A percentile compares a stretch with the other conserved stretches of the same genome.
phyloP scores from a whole-genome alignment of 2,113 vertebrate genomes.

The Channa argus region DNA sequence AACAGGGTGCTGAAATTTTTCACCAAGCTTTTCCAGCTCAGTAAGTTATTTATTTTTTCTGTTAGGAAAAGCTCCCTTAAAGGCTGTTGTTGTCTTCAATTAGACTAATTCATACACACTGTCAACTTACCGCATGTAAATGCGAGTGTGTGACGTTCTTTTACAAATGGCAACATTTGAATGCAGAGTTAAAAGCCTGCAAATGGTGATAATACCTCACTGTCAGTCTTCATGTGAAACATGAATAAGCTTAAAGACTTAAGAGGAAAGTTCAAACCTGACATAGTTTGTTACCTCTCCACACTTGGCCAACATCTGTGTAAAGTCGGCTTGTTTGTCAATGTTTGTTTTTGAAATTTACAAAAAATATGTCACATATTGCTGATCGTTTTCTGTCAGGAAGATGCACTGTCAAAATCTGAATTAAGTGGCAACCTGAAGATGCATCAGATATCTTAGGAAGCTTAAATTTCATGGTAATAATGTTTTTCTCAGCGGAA shows the following conservation, averaged over 20 bases:
- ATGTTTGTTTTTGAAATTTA: neutral
- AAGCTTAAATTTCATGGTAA: neutral
- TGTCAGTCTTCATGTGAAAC: too few relatives aligned
- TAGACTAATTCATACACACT: neutral
- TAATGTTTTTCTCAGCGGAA: conserved; percentile 84
- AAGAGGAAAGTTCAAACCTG: neutral
- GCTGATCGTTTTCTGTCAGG: too few relatives aligned
- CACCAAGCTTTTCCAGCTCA: conserved; percentile 98
- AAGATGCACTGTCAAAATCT: neutral
- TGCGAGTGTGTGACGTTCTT: neutral
- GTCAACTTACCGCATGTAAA: neutral
- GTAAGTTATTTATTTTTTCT: conserved; percentile 83
- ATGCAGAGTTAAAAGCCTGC: neutral
- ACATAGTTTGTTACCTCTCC: neutral
- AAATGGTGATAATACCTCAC: too few relatives aligned
- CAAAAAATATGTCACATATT: neutral
- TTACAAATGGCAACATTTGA: neutral
- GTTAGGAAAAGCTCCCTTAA: neutral
- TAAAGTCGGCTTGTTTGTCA: neutral
- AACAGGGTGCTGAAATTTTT: conserved; percentile 98
- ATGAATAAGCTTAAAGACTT: neutral
- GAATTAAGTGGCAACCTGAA: neutral
- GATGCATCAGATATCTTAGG: neutral
- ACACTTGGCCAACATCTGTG: too few relatives aligned
- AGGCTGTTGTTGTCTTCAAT: neutral